A percentile compares a stretch with the other conserved stretches of the same genome.
These are phyloP conservation scores for Huso huso DNA, from an alignment of 2,797 vertebrate genomes.

Conservation along the genomic window DNA sequence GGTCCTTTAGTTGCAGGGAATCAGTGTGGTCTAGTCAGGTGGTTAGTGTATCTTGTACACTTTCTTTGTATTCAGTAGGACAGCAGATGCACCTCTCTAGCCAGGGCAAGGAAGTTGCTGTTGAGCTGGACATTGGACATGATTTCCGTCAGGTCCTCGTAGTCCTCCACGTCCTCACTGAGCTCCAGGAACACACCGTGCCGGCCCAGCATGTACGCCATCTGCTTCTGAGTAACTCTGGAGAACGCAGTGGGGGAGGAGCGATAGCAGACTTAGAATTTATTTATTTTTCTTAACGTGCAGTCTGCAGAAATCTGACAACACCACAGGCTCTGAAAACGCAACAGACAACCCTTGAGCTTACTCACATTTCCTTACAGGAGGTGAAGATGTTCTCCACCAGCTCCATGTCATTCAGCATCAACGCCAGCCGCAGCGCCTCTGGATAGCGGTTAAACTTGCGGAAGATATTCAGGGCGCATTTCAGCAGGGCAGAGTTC, in stretches of 20 bases:
- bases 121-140: constrained; percentile 99
- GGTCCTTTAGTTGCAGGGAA: no score
- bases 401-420: constrained; percentile 93
- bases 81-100: constrained; percentile 74
- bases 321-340: neutral
- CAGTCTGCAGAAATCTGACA: no score
- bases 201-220: constrained; percentile 95
- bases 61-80: no score
- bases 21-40: no score
- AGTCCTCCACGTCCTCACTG: constrained; percentile 94
- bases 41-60: no score
- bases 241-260: neutral
- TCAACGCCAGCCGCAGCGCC: constrained; percentile 88
- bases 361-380: constrained; percentile 91
- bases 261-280: neutral
- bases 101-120: constrained; percentile 92
- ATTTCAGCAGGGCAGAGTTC: constrained; percentile 87
- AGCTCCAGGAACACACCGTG: constrained; percentile 95
- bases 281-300: no score
- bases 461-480: constrained; percentile 87
- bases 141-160: constrained; percentile 93
- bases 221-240: constrained; percentile 95
- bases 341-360: neutral
- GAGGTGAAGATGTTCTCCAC: constrained; percentile 98
- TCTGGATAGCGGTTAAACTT: constrained; percentile 93